Evolutionary conservation across 1,140 invertebrate genomes (phyloP).

Genomic region (Hormaphis cornu): DNA sequence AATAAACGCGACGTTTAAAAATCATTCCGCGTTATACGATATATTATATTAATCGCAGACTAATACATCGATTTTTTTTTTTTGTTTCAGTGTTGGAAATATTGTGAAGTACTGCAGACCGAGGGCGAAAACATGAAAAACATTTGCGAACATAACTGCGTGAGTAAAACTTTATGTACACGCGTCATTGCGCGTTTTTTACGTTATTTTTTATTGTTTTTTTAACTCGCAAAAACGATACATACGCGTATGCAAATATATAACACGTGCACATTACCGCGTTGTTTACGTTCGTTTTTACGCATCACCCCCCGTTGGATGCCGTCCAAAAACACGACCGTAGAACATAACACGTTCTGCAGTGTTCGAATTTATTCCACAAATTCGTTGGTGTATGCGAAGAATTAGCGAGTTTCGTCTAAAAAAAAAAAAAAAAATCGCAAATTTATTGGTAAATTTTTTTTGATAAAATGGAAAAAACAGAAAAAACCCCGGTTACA

Average conservation of each 20-base stretch:
- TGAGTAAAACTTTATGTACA: neutral
- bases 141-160: slow-evolving; percentile 24
- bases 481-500: no score
- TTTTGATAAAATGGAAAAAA: no score
- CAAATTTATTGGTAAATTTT: no score
- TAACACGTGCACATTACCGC: neutral
- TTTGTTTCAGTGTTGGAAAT: slow-evolving; percentile 26
- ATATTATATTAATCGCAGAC: no score
- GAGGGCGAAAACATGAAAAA: slow-evolving; percentile 24
- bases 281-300: neutral
- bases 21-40: no score
- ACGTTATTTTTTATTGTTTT: no score
- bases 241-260: neutral
- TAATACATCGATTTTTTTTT: neutral
- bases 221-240: no score
- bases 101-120: slow-evolving; percentile 20
- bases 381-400: no score
- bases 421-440: no score
- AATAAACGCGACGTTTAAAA: no score
- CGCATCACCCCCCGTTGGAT: neutral
- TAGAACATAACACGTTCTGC: no score
- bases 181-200: neutral
- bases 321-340: neutral
- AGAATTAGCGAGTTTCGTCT: neutral
- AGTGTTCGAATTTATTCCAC: no score